Percentiles rank a stretch among this genome's conserved stretches.
Evolutionary conservation across 1,140 invertebrate species (phyloP).

Genomic region (Dolichoris vasculosae): DNA sequence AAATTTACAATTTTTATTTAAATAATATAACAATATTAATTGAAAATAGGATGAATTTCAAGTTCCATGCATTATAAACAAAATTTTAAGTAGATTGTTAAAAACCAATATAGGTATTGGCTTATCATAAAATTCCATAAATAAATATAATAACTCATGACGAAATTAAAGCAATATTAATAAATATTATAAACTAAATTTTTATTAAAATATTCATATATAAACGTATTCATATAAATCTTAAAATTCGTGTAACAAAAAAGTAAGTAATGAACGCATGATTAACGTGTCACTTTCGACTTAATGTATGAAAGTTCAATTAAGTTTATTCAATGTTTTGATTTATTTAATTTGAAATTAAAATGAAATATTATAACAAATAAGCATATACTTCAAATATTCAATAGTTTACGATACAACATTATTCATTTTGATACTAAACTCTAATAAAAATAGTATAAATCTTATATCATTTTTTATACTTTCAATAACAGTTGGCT

Average conservation of each 20-base stretch:
- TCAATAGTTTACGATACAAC: neutral
- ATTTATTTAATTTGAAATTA: constrained; percentile 2
- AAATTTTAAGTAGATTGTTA: neutral
- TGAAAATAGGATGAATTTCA: neutral
- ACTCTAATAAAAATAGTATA: neutral
- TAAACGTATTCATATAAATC: no score
- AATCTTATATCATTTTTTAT: neutral
- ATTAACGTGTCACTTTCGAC: neutral
- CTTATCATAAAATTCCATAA: neutral
- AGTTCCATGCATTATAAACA: neutral
- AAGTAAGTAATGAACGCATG: neutral
- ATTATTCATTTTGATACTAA: neutral
- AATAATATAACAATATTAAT: no score
- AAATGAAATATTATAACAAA: neutral
- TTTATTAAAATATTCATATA: neutral
- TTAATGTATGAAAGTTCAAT: neutral
- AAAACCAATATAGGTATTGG: neutral
- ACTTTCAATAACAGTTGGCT: neutral
- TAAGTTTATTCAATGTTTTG: neutral
- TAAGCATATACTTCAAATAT: neutral
- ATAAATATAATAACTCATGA: neutral
- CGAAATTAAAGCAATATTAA: neutral
- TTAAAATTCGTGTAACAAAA: no score
- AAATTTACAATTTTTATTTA: no score
- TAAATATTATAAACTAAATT: neutral